Evolutionary conservation across 2,888 invertebrate species (phyloP), one percentile per base, ranked within the genome.

Genomic region (Petrolisthes manimaculis): DNA sequence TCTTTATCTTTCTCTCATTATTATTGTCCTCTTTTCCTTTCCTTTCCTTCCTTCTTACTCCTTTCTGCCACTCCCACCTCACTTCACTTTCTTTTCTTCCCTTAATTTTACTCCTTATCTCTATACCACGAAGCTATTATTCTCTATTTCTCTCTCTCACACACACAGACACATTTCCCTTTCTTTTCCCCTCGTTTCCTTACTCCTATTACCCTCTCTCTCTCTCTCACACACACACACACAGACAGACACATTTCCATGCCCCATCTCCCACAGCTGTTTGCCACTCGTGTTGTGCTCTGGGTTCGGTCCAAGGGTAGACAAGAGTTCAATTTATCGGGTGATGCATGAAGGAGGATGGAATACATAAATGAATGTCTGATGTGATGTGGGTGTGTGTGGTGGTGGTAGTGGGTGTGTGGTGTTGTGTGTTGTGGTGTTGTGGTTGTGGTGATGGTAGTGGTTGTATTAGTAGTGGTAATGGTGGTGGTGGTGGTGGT

Each of bases 301-400:
- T 80, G 69, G 54, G n/a, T 69, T 21, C 51, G n/a, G 55, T 67
- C n/a, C 71, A 24, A 54, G 54, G 53, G 67, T 51, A 71, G 67
- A 80, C 69, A 80, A 71, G 71, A 71, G 80, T 86, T 79, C 80
- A 86, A 80, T 71, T 71, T 69, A 86, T 37, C 21, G 80, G 18
- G 71, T 71, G 85, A 80, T 71, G 80, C 79, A 86, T 53, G 80
- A 53, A 14, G 53, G 55, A 85, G 51, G 21, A 80, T 71, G 53
- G 80, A 86, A 86, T 86, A 80, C 85, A 86, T 86, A 86, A 71
- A 86, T 86, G 85, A 79, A 86, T 86, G 85, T 55, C 67, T 71
- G 85, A 86, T 80, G 55, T 71, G 8, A 6, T 61, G 61, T 61
- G 8, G 51, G 14, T 61, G 61, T 14, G 61, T 61, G 61, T 61